Evolutionary conservation across 2,888 invertebrate genomes (phyloP), one percentile per base, ranked within the genome.

Genomic region (Hirtodrosophila trivittata): DNA sequence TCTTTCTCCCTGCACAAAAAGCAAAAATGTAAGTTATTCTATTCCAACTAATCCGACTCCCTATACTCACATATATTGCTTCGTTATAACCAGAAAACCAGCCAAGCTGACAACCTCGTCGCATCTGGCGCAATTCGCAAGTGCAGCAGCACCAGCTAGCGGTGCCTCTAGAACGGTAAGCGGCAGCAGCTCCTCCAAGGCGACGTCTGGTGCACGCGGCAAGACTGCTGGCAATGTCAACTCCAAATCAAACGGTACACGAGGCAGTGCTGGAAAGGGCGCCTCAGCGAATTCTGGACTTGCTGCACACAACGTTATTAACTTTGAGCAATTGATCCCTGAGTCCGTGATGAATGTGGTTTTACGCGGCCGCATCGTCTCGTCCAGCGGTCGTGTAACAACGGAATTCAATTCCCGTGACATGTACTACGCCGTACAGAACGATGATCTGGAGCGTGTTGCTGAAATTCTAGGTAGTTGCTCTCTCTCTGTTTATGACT

Each of bases 1-100:
- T 94, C 66, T 93, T 93, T 88, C 91, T 94, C 80, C 93, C 94
- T 6, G 91, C 92, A 52, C 94, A 91, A 70, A 89, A 87, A 68
- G 63, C 80, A 30, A 88, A 86, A 58, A 80, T 89, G 89, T 89
- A 69, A 87, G 87, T 12, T 35, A 35, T 5, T 10, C n/a, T 28
- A 28, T 1, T 1, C n/a, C 10, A 8, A 0, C 4, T 7, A 7
- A 0, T 2, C 6, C n/a, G n/a, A n/a, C n/a, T n/a, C n/a, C n/a
- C n/a, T n/a, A n/a, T n/a, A n/a, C n/a, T n/a, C n/a, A n/a, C n/a
- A n/a, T n/a, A n/a, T n/a, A n/a, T n/a, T n/a, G n/a, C n/a, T n/a
- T n/a, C n/a, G n/a, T n/a, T n/a, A n/a, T n/a, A n/a, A n/a, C n/a
- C 46, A 91, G 49, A 76, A 91, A 81, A 90, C 90, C 72, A 84